Evolutionary conservation across 2,113 vertebrate genomes (phyloP).

Genomic region (Diphyllodes magnificus): DNA sequence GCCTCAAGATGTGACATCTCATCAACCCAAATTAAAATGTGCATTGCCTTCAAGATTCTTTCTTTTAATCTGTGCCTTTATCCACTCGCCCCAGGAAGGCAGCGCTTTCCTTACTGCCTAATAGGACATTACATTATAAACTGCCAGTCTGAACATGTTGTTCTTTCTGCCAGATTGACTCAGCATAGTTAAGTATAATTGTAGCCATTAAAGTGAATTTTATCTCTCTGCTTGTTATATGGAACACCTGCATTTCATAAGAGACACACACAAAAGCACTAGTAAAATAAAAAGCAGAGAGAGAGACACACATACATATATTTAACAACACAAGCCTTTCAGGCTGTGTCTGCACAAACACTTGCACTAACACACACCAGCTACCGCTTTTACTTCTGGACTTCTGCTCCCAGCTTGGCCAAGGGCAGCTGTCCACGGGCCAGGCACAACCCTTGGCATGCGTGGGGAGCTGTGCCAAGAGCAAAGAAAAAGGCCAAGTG

Average conservation of each 20-base stretch:
- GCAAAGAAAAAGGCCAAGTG: not conserved
- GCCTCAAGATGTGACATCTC: not conserved
- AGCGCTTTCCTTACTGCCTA: not conserved
- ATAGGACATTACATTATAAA: not conserved
- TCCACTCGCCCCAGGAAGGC: not conserved
- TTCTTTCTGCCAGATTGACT: conserved; percentile 15
- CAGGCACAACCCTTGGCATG: accelerated
- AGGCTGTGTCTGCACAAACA: not conserved
- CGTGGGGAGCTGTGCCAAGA: not conserved
- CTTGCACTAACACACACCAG: not conserved
- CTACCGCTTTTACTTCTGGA: not conserved
- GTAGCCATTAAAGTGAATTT: not conserved
- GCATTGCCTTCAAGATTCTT: not conserved
- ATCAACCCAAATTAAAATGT: not conserved
- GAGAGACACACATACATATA: accelerated
- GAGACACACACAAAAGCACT: not conserved
- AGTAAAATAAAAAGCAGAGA: not conserved
- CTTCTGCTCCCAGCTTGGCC: not conserved
- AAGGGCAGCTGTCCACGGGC: accelerated
- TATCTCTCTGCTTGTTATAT: not conserved
- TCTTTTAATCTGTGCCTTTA: not conserved
- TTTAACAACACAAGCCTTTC: not conserved
- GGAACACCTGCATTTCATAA: not conserved
- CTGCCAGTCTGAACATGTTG: not conserved
- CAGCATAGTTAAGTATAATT: not conserved